Evolutionary conservation across 2,113 vertebrate species (phyloP).

Genomic region (Pluvianellus socialis): DNA sequence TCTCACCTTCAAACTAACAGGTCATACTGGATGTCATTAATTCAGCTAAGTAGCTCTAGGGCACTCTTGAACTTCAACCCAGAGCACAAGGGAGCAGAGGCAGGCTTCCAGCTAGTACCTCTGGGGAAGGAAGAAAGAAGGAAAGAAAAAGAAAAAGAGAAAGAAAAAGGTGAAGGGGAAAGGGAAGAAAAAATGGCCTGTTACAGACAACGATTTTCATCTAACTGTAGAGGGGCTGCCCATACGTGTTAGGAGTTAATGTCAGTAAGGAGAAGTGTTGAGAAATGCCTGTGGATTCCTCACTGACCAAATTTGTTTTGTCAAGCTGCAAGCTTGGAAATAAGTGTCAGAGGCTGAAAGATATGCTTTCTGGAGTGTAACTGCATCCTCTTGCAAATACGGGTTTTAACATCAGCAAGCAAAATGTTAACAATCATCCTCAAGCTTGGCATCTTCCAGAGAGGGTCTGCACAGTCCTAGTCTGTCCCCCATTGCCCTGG

Average conservation of each 20-base stretch:
- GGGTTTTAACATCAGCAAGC: not conserved
- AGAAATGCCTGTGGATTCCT: not conserved
- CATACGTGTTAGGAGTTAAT: not conserved
- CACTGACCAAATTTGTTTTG: not conserved
- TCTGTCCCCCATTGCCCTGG: not conserved
- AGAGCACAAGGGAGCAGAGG: not conserved
- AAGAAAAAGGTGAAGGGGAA: not conserved
- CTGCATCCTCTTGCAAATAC: not conserved
- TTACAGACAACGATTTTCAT: not conserved
- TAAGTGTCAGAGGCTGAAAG: not conserved
- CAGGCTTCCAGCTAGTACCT: not conserved
- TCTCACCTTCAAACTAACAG: not conserved
- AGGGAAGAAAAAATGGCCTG: not conserved
- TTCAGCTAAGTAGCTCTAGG: slow-evolving; percentile 8
- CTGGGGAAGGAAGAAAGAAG: not conserved
- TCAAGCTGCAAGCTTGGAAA: not conserved
- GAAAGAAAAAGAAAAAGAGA: not conserved
- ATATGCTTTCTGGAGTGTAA: not conserved
- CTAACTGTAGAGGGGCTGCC: not conserved
- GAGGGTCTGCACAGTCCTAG: not conserved
- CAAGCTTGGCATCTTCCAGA: not conserved
- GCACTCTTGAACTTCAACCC: slow-evolving; percentile 42
- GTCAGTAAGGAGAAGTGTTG: not conserved
- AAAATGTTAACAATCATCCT: not conserved
- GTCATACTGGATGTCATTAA: not conserved